Base-by-base conservation (phyloP, 2,113 vertebrate species). In the Morone saxatilis region DNA sequence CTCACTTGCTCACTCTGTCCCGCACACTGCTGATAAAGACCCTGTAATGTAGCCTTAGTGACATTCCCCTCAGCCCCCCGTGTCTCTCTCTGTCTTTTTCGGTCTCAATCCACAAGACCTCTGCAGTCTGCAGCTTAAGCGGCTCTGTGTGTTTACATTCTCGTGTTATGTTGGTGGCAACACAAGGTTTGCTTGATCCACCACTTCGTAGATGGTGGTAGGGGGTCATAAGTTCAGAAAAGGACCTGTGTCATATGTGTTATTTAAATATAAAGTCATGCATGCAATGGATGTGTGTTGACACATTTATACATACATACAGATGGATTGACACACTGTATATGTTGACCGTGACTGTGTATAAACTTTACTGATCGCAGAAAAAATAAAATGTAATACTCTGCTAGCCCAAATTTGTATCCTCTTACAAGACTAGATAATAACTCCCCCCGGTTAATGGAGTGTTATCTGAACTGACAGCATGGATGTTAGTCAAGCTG, bases 81-180 rank as follows among this genome's bases (percentile, higher is more conserved):
- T 67, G 16, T 72, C 31, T 69, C 40, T 78, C 22, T 82, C 47
- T 60, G 19, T 81, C 70, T 68, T 31, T 71, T n/a, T 85, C 31
- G 48, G 3, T 78, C 67, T 77, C 54, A 63, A 1, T 84, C 74
- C 56, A 38, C 70, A 61, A 66, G 53, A 65, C 19, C 71, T 54
- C 25, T 79, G 65, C 50, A 40, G 53, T 54, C 71, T 83, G 66
- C 47, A 74, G 53, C 31, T 71, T 83, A 63, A 92, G 86, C 77
- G 1, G 76, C 56, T 77, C 59, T 77, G 76, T 72, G 53, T 91
- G 85, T 93, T 93, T 90, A 91, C 80, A 79, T 88, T 88, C 77
- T 76, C 31, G 13, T 79, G 57, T 50, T 62, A 68, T 90, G 89
- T 69, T 81, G 84, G 31, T 87, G 89, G 81, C 50, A 90, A 89